Conservation (phyloP, 2,797 vertebrate genomes). For the Alauda arvensis region DNA sequence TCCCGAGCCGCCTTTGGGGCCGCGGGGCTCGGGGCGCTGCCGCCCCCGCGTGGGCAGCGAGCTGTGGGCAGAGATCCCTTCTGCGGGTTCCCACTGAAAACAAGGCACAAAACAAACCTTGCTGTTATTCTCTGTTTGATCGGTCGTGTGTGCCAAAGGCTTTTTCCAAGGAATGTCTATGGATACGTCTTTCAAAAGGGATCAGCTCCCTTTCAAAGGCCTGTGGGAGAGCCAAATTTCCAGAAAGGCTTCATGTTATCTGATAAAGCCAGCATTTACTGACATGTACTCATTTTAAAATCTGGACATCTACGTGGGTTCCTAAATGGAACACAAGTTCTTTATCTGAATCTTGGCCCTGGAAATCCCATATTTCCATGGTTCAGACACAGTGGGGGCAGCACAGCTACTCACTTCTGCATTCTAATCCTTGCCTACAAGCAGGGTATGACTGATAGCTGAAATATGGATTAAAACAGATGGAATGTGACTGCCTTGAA, state of each 20-base stretch:
- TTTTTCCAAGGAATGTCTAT: background rate
- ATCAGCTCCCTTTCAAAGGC: background rate
- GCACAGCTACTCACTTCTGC: background rate
- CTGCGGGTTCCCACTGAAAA: background rate
- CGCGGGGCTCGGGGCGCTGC: background rate
- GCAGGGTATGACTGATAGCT: background rate
- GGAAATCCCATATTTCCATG: background rate
- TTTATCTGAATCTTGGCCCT: background rate
- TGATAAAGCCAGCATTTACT: background rate
- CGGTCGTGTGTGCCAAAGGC: background rate
- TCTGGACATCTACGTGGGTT: background rate
- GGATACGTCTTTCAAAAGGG: background rate
- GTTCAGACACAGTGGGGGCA: background rate
- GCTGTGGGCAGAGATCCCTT: accelerated
- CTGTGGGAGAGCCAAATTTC: background rate
- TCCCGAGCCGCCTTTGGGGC: no score
- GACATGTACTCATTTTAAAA: background rate
- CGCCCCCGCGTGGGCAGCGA: background rate
- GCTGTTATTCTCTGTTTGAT: background rate
- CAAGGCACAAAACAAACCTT: background rate
- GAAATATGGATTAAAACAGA: background rate
- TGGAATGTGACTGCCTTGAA: background rate
- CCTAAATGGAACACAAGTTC: background rate
- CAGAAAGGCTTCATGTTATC: background rate
- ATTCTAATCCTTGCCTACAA: background rate